phyloP scores from a whole-genome alignment of 1,140 invertebrate genomes.

The Drosophila varians region DNA sequence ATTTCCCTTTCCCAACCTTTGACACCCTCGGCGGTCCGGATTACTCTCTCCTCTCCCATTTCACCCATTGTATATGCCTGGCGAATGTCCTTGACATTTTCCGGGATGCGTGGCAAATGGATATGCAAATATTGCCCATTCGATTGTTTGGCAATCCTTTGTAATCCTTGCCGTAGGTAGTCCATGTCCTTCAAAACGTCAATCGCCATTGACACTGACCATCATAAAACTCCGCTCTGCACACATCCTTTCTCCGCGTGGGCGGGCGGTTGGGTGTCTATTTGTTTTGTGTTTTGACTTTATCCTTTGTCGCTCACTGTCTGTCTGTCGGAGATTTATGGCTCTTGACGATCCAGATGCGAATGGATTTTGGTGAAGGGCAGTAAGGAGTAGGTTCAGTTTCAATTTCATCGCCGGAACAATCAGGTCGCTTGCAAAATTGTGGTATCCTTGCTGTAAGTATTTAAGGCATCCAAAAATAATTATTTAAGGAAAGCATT shows the following conservation, averaged over 20 bases:
- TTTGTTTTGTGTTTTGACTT: constrained; percentile 73
- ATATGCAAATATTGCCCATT: constrained; percentile 75
- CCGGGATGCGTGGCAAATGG: constrained; percentile 55
- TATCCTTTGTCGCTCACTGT: constrained; percentile 52
- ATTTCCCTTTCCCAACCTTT: constrained; percentile 28
- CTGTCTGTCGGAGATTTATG: constrained; percentile 60
- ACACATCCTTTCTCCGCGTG: constrained; percentile 38
- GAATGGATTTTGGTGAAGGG: constrained; percentile 5
- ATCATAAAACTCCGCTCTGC: constrained; percentile 63
- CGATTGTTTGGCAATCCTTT: constrained; percentile 75
- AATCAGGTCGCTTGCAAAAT: constrained; percentile 26
- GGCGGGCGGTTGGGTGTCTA: constrained; percentile 28
- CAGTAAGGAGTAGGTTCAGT: constrained; percentile 38
- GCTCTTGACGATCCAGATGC: constrained; percentile 38
- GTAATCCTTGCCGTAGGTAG: constrained; percentile 74
- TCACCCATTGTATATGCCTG: constrained; percentile 20
- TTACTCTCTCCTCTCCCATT: constrained; percentile 26
- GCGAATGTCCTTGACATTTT: constrained; percentile 62
- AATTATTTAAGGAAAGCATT: not conserved
- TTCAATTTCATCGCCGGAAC: constrained; percentile 53
- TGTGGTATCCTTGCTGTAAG: not conserved
- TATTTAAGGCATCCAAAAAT: not conserved
- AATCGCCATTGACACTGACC: constrained; percentile 61
- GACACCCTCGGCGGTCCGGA: constrained; percentile 2
- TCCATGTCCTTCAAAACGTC: constrained; percentile 53